Evolutionary conservation across 2,888 invertebrate species (phyloP).

Genomic region (Plusia festucae): DNA sequence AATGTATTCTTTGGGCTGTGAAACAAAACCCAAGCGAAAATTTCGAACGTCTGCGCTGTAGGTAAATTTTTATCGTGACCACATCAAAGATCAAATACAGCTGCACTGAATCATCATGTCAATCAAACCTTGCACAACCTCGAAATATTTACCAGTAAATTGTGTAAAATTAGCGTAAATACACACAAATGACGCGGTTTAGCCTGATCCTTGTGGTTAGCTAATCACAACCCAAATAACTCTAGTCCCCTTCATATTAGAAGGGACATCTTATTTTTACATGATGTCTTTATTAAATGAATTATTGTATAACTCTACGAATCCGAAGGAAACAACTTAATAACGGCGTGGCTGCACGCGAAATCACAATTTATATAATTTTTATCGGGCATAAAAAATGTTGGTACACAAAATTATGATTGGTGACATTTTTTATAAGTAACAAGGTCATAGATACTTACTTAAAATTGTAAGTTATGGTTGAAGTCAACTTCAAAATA

Average conservation of each 20-base stretch:
- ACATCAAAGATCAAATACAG: constrained; percentile 34
- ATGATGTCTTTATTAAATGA: constrained; percentile 74
- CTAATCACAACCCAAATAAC: constrained; percentile 61
- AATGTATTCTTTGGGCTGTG: no score
- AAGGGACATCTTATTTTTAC: constrained; percentile 45
- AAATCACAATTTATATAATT: constrained; percentile 45
- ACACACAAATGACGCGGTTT: constrained; percentile 62
- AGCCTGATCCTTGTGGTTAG: constrained; percentile 49
- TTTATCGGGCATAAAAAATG: constrained; percentile 15
- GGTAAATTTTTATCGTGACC: constrained; percentile 31
- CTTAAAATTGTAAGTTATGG: not conserved
- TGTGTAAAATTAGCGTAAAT: constrained; percentile 46
- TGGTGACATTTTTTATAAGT: constrained; percentile 28
- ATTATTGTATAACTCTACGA: constrained; percentile 37
- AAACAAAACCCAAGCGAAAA: no score
- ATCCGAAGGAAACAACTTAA: constrained; percentile 45
- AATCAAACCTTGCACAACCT: constrained; percentile 43
- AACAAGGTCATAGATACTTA: not conserved
- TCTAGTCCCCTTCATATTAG: constrained; percentile 15
- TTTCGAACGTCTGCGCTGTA: no score
- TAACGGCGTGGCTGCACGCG: constrained; percentile 46
- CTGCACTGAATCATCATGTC: constrained; percentile 29
- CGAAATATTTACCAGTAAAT: constrained; percentile 51
- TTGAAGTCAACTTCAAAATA: not conserved
- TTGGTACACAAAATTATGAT: constrained; percentile 22